These are phyloP conservation scores for Onychomys leucogaster DNA, from an alignment of 2,797 vertebrate species.

Conservation along the genomic window DNA sequence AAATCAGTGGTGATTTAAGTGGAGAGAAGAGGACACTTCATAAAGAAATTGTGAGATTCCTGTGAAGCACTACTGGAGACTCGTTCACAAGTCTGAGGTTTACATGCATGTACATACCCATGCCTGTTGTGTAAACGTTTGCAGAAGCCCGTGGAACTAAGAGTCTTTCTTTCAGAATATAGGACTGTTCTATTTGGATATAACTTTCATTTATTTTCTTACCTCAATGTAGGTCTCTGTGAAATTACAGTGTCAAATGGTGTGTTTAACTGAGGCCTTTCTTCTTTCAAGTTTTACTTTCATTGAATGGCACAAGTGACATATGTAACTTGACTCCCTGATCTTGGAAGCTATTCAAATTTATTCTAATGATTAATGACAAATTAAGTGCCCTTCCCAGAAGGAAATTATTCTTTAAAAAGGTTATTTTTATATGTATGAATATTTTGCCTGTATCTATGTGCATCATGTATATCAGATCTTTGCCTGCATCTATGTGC, in stretches of 20 bases:
- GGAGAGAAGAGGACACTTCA: background rate
- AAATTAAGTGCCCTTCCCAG: background rate
- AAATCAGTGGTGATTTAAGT: background rate
- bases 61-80: background rate
- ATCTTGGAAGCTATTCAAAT: background rate
- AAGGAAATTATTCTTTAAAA: background rate
- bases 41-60: background rate
- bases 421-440: background rate
- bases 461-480: background rate
- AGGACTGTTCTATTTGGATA: background rate
- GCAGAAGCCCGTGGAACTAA: background rate
- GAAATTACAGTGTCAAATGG: background rate
- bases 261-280: background rate
- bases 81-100: background rate
- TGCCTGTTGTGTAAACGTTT: rapidly evolving
- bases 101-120: rapidly evolving
- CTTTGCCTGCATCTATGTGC: background rate
- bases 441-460: background rate
- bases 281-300: background rate
- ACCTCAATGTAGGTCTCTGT: background rate
- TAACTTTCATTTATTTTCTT: background rate
- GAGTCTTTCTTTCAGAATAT: background rate
- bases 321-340: background rate
- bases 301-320: background rate
- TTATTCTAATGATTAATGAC: background rate